Evolutionary conservation across 2,113 vertebrate species (phyloP), one percentile per base, ranked within the genome.

Genomic region (Oreochromis aureus): DNA sequence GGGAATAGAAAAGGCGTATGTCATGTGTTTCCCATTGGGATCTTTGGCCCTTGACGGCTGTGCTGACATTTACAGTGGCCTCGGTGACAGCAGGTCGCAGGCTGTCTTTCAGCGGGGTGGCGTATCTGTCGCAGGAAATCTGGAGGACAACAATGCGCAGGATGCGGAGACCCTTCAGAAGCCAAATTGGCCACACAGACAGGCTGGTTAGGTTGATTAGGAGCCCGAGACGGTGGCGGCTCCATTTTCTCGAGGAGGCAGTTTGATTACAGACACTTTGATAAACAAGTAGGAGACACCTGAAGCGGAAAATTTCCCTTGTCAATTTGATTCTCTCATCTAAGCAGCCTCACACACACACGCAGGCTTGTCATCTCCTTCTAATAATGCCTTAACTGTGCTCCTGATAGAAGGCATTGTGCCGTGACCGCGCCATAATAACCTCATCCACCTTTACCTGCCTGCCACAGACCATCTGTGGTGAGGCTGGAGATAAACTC

Each of bases 211-310:
- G 69, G 18, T 48, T 78, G 81, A 89, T 86, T 51, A 85, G 76
- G 81, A 86, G 44, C 5, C 79, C 1, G 10, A 55, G 66, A 24
- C 34, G 32, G 44, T 6, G 87, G 84, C 82, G 3, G 80, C 55
- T 87, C 69, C 53, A 27, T 88, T 82, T 85, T 59, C 81, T 55
- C 1, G 6, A 18, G 30, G 61, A 41, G 76, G 80, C 89, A 19
- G 44, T 81, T 86, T 87, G 89, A 91, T 84, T 91, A 86, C 78
- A 61, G 84, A 87, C 51, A 86, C 83, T 85, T 55, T 87, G 84
- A 91, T 80, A 73, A 89, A 90, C 86, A 87, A 84, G 87, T 54
- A 55, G 86, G 55, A 3, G 86, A 84, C 85, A 86, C 66, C 51
- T 86, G 85, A 51, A 84, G 89, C 54, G 34, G 86, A 88, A 90